phyloP scores from a whole-genome alignment of 2,113 vertebrate species.

The Indicator maculatus region DNA sequence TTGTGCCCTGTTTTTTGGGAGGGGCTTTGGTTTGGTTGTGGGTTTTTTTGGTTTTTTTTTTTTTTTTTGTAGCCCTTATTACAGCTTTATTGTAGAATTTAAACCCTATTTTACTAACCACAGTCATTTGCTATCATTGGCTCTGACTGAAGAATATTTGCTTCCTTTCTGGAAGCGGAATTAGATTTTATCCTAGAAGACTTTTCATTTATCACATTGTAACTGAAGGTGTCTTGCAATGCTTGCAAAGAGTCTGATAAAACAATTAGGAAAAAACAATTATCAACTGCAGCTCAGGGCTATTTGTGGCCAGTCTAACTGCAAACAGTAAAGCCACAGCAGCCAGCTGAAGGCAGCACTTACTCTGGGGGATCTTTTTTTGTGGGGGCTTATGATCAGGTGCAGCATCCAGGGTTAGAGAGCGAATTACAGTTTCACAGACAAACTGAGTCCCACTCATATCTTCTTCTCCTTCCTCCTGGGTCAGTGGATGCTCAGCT shows the following conservation, averaged over 20 bases:
- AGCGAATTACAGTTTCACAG: constrained; percentile 97
- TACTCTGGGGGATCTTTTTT: constrained; percentile 72
- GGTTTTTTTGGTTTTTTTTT: too few species aligned
- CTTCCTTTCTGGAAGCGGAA: background rate
- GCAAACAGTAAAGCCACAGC: background rate
- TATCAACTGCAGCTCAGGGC: background rate
- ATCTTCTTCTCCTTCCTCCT: constrained; percentile 91
- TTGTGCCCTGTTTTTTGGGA: background rate
- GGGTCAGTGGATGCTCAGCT: constrained; percentile 56
- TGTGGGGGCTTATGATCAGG: constrained; percentile 89
- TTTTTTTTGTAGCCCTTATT: background rate
- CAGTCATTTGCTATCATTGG: background rate
- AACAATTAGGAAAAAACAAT: background rate
- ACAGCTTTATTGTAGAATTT: background rate
- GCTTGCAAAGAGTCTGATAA: background rate
- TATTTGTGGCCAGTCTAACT: background rate
- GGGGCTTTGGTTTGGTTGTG: too few species aligned
- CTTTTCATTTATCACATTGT: constrained; percentile 14
- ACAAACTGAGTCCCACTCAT: constrained; percentile 98
- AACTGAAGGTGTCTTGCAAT: background rate
- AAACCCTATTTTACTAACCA: constrained; percentile 30
- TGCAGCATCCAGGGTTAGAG: constrained; percentile 92
- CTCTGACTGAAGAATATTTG: background rate
- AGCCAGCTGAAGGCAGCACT: constrained; percentile 51
- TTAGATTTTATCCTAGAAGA: background rate